Evolutionary conservation across 2,797 vertebrate species (phyloP).

Genomic region (Serranus cabrilla): DNA sequence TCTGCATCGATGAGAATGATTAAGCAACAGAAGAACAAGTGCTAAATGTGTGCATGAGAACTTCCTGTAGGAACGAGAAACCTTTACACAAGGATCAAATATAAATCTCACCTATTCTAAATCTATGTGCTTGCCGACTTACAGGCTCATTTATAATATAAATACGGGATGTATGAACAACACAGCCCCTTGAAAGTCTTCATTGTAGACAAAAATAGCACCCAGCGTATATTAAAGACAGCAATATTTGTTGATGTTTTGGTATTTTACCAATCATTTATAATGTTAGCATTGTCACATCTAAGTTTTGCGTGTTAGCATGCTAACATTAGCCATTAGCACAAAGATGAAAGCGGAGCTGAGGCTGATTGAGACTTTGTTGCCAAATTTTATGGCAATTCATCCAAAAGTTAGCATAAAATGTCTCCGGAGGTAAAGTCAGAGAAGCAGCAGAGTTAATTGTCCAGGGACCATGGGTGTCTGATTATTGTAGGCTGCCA

Average conservation of each 20-base stretch:
- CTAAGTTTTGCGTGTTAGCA: too few relatives aligned
- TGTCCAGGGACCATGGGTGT: background rate
- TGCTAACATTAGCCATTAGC: too few relatives aligned
- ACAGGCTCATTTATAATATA: background rate
- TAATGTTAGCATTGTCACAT: too few relatives aligned
- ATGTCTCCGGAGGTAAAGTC: background rate
- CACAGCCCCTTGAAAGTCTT: background rate
- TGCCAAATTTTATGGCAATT: background rate
- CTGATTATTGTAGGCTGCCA: background rate
- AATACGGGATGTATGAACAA: background rate
- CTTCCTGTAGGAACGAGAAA: background rate
- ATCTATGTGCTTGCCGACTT: background rate
- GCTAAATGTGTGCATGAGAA: background rate
- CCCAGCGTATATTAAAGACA: too few relatives aligned
- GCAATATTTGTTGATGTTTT: too few relatives aligned
- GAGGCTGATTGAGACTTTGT: too few relatives aligned
- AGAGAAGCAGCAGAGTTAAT: background rate
- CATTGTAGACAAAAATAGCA: too few relatives aligned
- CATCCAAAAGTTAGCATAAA: background rate
- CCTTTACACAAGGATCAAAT: background rate
- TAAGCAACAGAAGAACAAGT: background rate
- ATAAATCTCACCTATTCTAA: background rate
- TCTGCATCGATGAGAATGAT: constrained; percentile 3
- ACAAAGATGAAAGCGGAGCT: too few relatives aligned
- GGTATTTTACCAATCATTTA: too few relatives aligned